Evolutionary conservation across 1,140 invertebrate genomes (phyloP), one percentile per base, ranked within the genome.

Genomic region (Lithobius niger): DNA sequence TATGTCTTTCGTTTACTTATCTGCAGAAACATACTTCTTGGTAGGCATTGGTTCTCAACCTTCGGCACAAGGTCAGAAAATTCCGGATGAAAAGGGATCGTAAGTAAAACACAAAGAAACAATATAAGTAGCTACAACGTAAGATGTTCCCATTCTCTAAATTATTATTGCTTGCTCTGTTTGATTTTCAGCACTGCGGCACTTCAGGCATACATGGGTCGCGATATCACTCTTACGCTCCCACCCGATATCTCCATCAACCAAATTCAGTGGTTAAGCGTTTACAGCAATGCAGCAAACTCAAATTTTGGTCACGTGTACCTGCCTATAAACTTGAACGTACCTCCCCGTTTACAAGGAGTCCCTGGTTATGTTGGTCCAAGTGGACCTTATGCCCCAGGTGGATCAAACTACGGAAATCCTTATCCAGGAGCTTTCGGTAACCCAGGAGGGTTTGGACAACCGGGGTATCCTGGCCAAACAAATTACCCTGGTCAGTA

Each of bases 21-120:
- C n/a, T n/a, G n/a, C n/a, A 1, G 88, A 92, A 65, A 87, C 88
- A 2, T 93, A 88, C 68, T 95, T 95, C 68, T 92, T 86, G 86
- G 88, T 92, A 2, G 90, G 90, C 3, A 89, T 82, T 62, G 89
- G 88, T 1, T 72, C 76, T 1, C 82, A 88, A 62, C 89, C 89
- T 0, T 81, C 79, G 62, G 72, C 82, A n/a, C 80, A 83, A 66
- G 88, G 88, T n/a, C 80, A 80, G 58, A 93, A 91, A 75, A 86
- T 94, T 19, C 71, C 71, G 1, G 91, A 92, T 70, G 88, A 94
- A 70, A 76, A 84, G 64, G 84, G 86, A 59, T 79, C 76, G 78
- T 79, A 64, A 66, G 62, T n/a, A n/a, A n/a, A n/a, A n/a, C n/a
- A n/a, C 62, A 52, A 19, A 42, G 10, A n/a, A 40, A n/a, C 10